Percentiles rank a stretch among this genome's conserved stretches.
Conservation (phyloP, 2,888 invertebrate genomes). For the Cyclophora punctaria region DNA sequence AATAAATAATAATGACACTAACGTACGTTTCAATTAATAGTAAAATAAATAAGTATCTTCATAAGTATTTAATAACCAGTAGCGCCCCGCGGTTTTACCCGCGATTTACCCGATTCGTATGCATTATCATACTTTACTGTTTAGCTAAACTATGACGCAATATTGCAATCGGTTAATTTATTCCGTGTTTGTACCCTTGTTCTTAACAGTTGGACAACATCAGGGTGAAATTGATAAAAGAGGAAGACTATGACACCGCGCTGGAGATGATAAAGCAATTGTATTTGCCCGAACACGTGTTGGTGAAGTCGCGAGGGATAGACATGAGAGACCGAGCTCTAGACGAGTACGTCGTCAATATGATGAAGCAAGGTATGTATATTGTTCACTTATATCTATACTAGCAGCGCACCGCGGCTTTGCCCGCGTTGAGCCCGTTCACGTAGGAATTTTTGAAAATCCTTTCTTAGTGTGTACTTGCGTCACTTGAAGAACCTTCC, state of each 20-base stretch:
- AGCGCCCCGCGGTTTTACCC: no score
- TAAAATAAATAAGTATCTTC: no score
- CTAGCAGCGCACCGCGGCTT: no score
- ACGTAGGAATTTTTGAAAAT: no score
- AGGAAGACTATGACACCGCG: constrained; percentile 32
- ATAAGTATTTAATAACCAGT: no score
- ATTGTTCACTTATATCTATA: no score
- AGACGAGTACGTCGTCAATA: constrained; percentile 47
- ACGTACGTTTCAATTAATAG: no score
- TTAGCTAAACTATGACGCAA: not conserved
- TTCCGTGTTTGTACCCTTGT: not conserved
- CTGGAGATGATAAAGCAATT: constrained; percentile 43
- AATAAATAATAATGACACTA: no score
- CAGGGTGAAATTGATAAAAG: constrained; percentile 29
- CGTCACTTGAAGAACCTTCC: no score
- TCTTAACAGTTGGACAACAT: constrained; percentile 35
- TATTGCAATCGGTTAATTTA: not conserved
- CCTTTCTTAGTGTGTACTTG: no score
- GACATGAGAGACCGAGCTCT: constrained; percentile 52
- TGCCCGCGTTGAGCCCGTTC: no score
- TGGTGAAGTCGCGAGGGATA: constrained; percentile 48
- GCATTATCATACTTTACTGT: constrained; percentile 1
- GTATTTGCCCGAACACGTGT: constrained; percentile 49
- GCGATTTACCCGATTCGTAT: no score
- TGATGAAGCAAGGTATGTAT: constrained; percentile 52